A percentile compares a stretch with the other conserved stretches of the same genome.
Conservation (phyloP, 2,797 vertebrate species). For the Allobates femoralis region DNA sequence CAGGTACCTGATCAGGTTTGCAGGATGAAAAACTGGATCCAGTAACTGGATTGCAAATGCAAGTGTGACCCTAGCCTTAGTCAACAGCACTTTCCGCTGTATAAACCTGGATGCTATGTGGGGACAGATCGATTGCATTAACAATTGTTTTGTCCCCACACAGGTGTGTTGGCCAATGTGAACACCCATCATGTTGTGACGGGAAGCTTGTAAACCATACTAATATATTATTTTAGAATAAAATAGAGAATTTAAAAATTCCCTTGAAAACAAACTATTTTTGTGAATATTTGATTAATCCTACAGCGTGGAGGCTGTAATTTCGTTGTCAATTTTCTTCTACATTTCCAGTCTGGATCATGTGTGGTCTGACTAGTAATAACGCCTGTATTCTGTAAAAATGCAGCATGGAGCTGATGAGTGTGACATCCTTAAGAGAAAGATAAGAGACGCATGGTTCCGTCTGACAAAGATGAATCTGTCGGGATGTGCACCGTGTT, state of each 20-base stretch:
- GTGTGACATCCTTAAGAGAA: slow-evolving; percentile 22
- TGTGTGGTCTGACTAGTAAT: no score
- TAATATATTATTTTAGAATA: no score
- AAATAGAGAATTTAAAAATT: neutral
- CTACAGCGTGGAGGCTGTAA: neutral
- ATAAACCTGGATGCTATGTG: no score
- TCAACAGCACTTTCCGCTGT: no score
- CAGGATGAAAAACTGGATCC: no score
- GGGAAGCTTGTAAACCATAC: no score
- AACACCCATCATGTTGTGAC: neutral
- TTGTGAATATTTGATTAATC: neutral
- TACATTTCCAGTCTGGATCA: neutral
- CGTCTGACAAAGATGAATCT: slow-evolving; percentile 69
- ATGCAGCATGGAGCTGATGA: slow-evolving; percentile 12
- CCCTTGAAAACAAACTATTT: neutral
- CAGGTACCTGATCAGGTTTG: no score
- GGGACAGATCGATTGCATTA: no score
- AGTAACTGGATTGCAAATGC: no score
- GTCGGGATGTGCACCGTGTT: slow-evolving; percentile 69
- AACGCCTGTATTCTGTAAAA: neutral
- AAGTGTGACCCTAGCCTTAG: no score
- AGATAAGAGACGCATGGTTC: slow-evolving; percentile 16
- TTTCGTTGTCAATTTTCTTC: neutral
- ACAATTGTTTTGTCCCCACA: no score
- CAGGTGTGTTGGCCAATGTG: no score